phyloP scores from a whole-genome alignment of 2,113 vertebrate species.

The Corythornis cristatus region DNA sequence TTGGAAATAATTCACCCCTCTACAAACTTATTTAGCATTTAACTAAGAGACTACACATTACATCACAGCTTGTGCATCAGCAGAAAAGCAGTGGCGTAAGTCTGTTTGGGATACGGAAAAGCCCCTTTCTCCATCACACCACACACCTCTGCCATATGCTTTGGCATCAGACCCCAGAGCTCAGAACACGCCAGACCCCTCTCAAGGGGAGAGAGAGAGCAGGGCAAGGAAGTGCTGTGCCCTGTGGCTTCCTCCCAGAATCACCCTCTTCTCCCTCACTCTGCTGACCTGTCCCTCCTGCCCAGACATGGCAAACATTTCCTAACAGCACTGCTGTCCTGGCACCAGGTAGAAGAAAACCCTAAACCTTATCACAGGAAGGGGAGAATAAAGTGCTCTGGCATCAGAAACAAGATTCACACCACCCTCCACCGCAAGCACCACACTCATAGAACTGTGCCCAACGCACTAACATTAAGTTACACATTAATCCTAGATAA shows the following conservation, averaged over 20 bases:
- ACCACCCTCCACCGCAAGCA: neutral
- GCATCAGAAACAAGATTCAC: neutral
- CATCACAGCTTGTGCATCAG: neutral
- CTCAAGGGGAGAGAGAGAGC: neutral
- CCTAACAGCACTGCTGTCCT: accelerated
- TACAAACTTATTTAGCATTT: neutral
- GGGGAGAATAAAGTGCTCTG: neutral
- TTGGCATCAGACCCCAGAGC: accelerated
- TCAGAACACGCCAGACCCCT: accelerated
- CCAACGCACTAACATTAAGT: neutral
- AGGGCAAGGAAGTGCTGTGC: accelerated
- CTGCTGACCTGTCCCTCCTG: neutral
- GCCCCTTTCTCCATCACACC: accelerated
- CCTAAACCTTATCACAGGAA: neutral
- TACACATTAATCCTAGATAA: conserved; percentile 68
- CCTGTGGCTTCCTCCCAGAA: accelerated
- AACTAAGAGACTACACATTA: neutral
- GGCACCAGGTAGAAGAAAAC: neutral
- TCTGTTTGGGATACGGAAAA: neutral
- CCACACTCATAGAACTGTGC: neutral
- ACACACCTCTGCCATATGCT: accelerated
- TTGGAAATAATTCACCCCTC: neutral
- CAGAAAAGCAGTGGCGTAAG: neutral
- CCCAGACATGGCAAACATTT: neutral
- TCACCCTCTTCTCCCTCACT: neutral